Percentiles rank a stretch among this genome's conserved stretches.
phyloP scores from a whole-genome alignment of 2,888 invertebrate species.

The Drosophila peninsularis region DNA sequence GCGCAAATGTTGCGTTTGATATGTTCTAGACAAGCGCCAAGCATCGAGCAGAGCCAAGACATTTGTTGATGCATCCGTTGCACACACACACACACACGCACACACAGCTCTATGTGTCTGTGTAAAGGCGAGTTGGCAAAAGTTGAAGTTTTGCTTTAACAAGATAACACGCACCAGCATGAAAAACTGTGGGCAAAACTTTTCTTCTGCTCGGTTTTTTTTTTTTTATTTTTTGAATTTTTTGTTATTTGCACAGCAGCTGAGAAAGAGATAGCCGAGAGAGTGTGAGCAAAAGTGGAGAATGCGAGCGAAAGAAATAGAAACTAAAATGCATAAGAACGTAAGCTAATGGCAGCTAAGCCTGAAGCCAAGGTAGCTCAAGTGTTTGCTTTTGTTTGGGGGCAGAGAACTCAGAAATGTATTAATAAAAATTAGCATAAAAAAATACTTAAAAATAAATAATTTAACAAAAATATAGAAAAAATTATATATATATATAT shows the following conservation, averaged over 20 bases:
- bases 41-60: conserved; percentile 42
- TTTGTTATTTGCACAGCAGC: conserved; percentile 36
- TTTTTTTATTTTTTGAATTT: neutral
- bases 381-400: neutral
- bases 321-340: conserved; percentile 14
- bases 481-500: no score
- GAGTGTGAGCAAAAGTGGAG: conserved; percentile 11
- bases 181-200: conserved; percentile 75
- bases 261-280: conserved; percentile 7
- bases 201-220: conserved; percentile 13
- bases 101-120: conserved; percentile 41
- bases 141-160: conserved; percentile 77
- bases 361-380: neutral
- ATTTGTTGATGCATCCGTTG: conserved; percentile 67
- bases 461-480: no score
- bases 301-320: neutral
- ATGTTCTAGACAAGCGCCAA: conserved; percentile 70
- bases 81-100: conserved; percentile 23
- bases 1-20: conserved; percentile 75
- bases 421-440: neutral
- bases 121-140: conserved; percentile 73
- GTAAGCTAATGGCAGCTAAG: conserved; percentile 21
- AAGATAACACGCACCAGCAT: conserved; percentile 80
- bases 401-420: neutral
- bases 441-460: neutral